Evolutionary conservation across 2,113 vertebrate species (phyloP).

Genomic region (Carettochelys insculpta): DNA sequence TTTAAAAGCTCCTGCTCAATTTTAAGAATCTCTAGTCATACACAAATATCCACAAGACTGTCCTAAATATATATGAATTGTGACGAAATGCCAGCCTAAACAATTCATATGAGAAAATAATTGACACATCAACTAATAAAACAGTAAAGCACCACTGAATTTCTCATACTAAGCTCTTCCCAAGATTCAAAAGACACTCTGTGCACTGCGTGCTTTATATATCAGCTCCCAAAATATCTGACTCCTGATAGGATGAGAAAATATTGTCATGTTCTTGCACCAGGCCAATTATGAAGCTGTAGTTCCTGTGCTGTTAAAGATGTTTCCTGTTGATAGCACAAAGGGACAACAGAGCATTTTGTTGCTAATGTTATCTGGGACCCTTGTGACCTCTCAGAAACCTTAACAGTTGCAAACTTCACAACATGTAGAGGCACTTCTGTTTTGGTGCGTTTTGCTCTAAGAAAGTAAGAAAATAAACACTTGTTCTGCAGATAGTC

Average conservation of each 20-base stretch:
- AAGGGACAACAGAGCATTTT: constrained; percentile 49
- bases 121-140: constrained; percentile 59
- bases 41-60: not conserved
- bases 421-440: constrained; percentile 34
- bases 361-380: constrained; percentile 81
- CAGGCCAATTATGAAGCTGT: constrained; percentile 84
- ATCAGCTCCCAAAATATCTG: constrained; percentile 92
- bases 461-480: constrained; percentile 48
- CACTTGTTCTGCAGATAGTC: not conserved
- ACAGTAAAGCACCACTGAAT: constrained; percentile 52
- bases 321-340: constrained; percentile 96
- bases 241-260: constrained; percentile 82
- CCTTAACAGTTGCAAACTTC: constrained; percentile 59
- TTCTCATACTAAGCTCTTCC: constrained; percentile 59
- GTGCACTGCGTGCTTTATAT: constrained; percentile 84
- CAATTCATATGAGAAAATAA: not conserved
- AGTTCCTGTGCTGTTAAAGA: constrained; percentile 92
- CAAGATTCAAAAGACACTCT: constrained; percentile 56
- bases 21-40: constrained; percentile 12
- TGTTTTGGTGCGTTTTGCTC: constrained; percentile 29
- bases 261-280: constrained; percentile 81
- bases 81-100: constrained; percentile 5
- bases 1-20: not conserved
- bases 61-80: not conserved
- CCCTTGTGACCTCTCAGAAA: constrained; percentile 76